phyloP scores from a whole-genome alignment of 2,113 vertebrate genomes.

The Oncorhynchus clarkii region DNA sequence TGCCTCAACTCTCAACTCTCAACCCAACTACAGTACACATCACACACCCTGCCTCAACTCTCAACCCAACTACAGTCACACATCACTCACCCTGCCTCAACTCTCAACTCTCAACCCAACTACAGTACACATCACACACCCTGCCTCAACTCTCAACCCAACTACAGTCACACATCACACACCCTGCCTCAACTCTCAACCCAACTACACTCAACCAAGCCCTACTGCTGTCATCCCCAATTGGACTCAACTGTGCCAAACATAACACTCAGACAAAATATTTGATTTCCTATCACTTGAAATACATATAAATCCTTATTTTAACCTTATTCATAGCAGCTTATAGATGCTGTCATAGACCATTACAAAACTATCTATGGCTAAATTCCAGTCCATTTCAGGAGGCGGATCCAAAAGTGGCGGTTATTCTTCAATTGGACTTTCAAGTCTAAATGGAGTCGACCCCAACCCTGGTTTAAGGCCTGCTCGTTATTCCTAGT shows the following conservation, averaged over 20 bases:
- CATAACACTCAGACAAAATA: no score
- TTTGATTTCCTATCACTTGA: no score
- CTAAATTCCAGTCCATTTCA: not conserved
- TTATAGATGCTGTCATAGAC: no score
- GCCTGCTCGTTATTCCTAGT: not conserved
- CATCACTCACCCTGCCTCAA: conserved; percentile 14
- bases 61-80: conserved; percentile 28
- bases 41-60: conserved; percentile 44
- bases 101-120: conserved; percentile 6
- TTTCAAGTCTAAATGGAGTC: conserved; percentile 23
- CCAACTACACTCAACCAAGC: conserved; percentile 25
- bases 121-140: not conserved
- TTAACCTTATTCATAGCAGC: no score
- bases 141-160: not conserved
- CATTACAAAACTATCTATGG: no score
- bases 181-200: conserved; percentile 47
- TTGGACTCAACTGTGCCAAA: not conserved
- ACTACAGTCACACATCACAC: conserved; percentile 28
- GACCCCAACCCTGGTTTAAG: conserved; percentile 8
- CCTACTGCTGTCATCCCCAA: conserved; percentile 11
- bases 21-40: conserved; percentile 25
- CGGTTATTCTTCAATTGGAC: conserved; percentile 21
- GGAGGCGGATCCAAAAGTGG: conserved; percentile 13
- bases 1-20: conserved; percentile 23
- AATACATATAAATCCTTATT: no score